Evolutionary conservation across 2,113 vertebrate genomes (phyloP), one percentile per base, ranked within the genome.

Genomic region (Phainopepla nitens): DNA sequence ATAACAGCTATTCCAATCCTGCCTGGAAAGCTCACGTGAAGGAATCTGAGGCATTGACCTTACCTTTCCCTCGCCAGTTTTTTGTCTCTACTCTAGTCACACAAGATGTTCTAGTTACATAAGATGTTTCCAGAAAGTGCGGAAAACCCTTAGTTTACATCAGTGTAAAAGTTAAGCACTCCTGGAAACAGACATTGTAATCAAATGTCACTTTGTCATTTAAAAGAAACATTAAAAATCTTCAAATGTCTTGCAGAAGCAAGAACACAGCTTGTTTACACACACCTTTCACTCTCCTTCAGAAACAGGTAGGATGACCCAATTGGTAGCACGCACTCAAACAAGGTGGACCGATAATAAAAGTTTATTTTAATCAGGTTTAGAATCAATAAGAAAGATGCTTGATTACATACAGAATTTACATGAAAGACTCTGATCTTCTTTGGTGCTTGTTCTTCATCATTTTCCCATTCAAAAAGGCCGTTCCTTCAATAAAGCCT

Each of bases 201-300:
- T 60, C 45, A 76, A 84, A 61, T 15, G 35, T 61, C 49, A 69
- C 78, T 96, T 96, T 93, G 84, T 81, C 86, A 81, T 93, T 91
- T 47, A 36, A 69, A 94, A 90, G 15, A 72, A 69, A 56, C 50
- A 60, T 49, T 17, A 84, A 57, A 75, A 62, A 44, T 47, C 65
- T 68, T 76, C 53, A 72, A 36, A 53, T 53, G 11, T 15, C 39
- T 53, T n/a, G n/a, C 64, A 75, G 64, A 58, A 93, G 54, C 7
- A 41, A 56, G 31, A 69, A 25, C 39, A 51, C 31, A 47, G 27
- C 9, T 90, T 28, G 33, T 71, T 92, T 66, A 25, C 35, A 62
- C 45, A 69, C 15, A 69, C 6, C 23, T 24, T 89, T 77, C 31
- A 25, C 4, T 31, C 29, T 47, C 44, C 17, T 66, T 72, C 36